Evolutionary conservation across 2,113 vertebrate genomes (phyloP).

Genomic region (Osmerus mordax): DNA sequence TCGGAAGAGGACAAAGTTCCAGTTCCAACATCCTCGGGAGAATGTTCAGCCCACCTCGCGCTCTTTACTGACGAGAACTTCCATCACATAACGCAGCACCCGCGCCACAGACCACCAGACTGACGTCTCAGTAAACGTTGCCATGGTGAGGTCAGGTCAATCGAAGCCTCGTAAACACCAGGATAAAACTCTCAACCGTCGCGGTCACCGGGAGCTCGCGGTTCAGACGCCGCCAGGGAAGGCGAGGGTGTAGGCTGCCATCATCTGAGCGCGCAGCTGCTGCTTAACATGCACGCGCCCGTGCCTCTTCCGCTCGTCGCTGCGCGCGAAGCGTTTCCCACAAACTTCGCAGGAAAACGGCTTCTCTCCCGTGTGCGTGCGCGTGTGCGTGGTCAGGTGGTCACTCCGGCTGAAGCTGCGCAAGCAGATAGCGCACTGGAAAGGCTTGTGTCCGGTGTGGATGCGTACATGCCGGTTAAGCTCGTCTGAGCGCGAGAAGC

Average conservation of each 20-base stretch:
- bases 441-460: constrained; percentile 85
- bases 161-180: too few relatives aligned
- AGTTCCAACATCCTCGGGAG: too few relatives aligned
- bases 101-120: too few relatives aligned
- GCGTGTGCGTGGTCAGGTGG: constrained; percentile 86
- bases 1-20: too few relatives aligned
- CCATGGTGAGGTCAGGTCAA: too few relatives aligned
- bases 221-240: constrained; percentile 8
- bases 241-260: constrained; percentile 58
- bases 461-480: constrained; percentile 84
- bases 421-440: constrained; percentile 85
- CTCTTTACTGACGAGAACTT: too few relatives aligned
- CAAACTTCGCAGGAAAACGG: constrained; percentile 85
- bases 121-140: too few relatives aligned
- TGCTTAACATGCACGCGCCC: constrained; percentile 84
- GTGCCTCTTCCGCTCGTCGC: constrained; percentile 82
- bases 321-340: constrained; percentile 80
- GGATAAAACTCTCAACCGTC: too few relatives aligned
- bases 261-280: constrained; percentile 63
- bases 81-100: too few relatives aligned
- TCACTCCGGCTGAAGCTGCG: constrained; percentile 86
- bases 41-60: too few relatives aligned
- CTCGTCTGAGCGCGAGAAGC: constrained; percentile 83
- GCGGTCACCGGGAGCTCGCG: too few relatives aligned
- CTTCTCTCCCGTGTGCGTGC: constrained; percentile 85